Base-by-base conservation (phyloP, 2,113 vertebrate species). In the Dicentrarchus labrax region DNA sequence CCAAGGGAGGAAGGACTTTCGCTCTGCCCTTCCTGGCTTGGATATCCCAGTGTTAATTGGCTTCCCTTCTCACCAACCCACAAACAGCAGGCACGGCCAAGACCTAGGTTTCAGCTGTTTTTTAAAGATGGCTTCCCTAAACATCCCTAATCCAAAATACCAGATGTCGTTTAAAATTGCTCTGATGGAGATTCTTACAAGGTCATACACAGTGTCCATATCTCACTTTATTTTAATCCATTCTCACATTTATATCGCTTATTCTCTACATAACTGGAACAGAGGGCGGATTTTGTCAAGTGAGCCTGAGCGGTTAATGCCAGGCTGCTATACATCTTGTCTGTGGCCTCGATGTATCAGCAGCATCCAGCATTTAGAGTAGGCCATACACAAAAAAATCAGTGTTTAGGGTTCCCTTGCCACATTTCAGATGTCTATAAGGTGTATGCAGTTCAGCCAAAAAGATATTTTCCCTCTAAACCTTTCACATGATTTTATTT, bases 1-100 rank as follows among this genome's bases (percentile, higher is more conserved):
- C 84, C 80, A 87, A 80, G 59, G 30, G 50, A 71, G 70, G 70
- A 70, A 41, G 71, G 68, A 86, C 81, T 74, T 62, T 76, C 62
- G 57, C 72, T 71, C 56, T 74, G 78, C 36, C 80, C 57, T 69
- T 59, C 39, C 85, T 81, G 85, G 69, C 72, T 74, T 13, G 1
- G 51, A 61, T 41, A 17, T 48, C 74, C 45, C 61, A 13, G 51
- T 45, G 80, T 69, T 76, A 73, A 81, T 38, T 78, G 72, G 77
- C 84, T 75, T 36, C 71, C 62, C 76, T 57, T 80, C 68, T 51
- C 24, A 82, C 41, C 79, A 66, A 47, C 43, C 64, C 62, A 72
- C 65, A 6, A 76, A 54, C 59, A 51, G 41, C 36, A 67, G 61
- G 19, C 60, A 2, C 6, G 8, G 65, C 77, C 38, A 48, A 36